Conservation (phyloP, 2,113 vertebrate species). For the Anhinga rufa region DNA sequence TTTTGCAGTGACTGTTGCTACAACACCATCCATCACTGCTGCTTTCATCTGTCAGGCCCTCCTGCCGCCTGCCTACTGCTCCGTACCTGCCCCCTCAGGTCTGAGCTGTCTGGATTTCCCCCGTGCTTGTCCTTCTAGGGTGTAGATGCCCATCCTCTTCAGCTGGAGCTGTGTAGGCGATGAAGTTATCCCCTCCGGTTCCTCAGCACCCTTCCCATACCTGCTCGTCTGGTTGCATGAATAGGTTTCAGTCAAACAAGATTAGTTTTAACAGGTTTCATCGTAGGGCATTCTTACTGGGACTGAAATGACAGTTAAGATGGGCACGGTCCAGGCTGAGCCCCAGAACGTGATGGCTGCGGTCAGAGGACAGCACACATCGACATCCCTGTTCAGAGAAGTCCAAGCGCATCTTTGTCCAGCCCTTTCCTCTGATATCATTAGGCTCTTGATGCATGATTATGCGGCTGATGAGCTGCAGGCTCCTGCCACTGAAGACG, state of each 20-base stretch:
- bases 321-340: neutral
- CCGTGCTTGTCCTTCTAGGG: neutral
- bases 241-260: neutral
- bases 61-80: neutral
- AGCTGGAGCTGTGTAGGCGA: neutral
- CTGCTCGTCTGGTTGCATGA: neutral
- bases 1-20: slow-evolving; percentile 37
- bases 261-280: neutral
- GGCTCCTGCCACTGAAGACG: neutral
- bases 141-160: neutral
- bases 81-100: neutral
- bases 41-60: neutral
- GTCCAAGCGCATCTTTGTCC: neutral
- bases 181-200: neutral
- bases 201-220: neutral
- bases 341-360: rapidly evolving
- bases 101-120: neutral
- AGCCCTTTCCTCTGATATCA: neutral
- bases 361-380: neutral
- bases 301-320: neutral
- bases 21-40: slow-evolving; percentile 24
- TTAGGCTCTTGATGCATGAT: neutral
- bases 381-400: neutral
- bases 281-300: rapidly evolving
- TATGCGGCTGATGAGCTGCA: neutral